Percentiles rank a stretch among this genome's conserved stretches.
These are phyloP conservation scores for Sphaeramia orbicularis DNA, from an alignment of 2,797 vertebrate genomes.

Conservation along the genomic window DNA sequence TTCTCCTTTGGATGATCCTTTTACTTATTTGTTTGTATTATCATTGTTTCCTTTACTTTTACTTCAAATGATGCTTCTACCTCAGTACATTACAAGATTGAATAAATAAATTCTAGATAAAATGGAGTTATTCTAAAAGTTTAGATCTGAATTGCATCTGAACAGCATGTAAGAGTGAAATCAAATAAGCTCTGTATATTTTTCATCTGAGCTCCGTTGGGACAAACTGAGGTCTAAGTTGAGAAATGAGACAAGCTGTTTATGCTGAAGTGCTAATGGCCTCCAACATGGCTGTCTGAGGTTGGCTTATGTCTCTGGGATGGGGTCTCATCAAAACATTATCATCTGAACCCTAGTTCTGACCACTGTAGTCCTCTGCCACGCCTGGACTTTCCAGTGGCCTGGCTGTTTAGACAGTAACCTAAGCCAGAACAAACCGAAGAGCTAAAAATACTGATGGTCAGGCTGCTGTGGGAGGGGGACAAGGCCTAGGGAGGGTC, in stretches of 20 bases:
- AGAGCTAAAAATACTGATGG: slow-evolving; percentile 75
- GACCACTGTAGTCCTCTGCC: slow-evolving; percentile 3
- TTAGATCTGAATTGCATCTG: too few relatives aligned
- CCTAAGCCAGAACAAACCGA: slow-evolving; percentile 77
- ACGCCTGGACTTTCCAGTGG: slow-evolving; percentile 27
- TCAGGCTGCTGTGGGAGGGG: slow-evolving; percentile 40
- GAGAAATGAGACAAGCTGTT: slow-evolving; percentile 25
- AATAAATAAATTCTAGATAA: too few relatives aligned
- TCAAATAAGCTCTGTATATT: too few relatives aligned
- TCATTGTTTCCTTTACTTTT: too few relatives aligned
- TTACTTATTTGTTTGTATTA: too few relatives aligned
- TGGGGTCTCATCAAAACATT: slow-evolving; percentile 35
- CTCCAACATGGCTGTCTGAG: slow-evolving; percentile 11
- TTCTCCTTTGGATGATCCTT: too few relatives aligned
- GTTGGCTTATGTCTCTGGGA: slow-evolving; percentile 8
- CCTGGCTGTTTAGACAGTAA: slow-evolving; percentile 75
- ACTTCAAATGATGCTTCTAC: too few relatives aligned
- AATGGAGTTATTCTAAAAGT: too few relatives aligned
- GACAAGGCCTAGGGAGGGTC: slow-evolving; percentile 38
- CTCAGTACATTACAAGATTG: too few relatives aligned
- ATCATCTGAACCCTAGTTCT: slow-evolving; percentile 5
- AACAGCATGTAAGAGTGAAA: too few relatives aligned
- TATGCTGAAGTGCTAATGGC: slow-evolving; percentile 19
- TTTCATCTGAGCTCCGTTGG: background rate
- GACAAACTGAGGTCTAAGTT: slow-evolving; percentile 2